phyloP scores from a whole-genome alignment of 2,113 vertebrate genomes.

The Xenus cinereus region DNA sequence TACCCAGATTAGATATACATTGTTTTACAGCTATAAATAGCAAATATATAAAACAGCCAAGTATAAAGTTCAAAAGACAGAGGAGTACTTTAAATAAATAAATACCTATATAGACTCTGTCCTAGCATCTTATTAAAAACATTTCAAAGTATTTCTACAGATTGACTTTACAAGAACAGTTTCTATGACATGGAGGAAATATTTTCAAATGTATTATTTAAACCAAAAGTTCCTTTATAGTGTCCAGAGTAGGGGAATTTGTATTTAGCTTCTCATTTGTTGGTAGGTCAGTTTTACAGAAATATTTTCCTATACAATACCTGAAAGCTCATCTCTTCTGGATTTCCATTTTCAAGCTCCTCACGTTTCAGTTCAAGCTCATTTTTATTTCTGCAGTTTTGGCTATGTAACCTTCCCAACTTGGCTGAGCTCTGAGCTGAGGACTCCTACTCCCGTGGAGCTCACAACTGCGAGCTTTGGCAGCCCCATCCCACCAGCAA shows the following conservation, averaged over 20 bases:
- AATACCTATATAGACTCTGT: not conserved
- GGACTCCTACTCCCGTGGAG: not conserved
- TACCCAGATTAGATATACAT: not conserved
- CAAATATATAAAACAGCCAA: not conserved
- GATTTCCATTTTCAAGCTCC: not conserved
- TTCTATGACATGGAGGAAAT: not conserved
- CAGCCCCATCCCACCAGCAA: not conserved
- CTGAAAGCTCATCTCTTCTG: not conserved
- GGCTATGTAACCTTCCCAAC: not conserved
- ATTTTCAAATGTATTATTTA: not conserved
- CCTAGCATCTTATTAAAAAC: not conserved
- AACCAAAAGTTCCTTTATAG: not conserved
- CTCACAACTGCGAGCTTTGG: constrained; percentile 10
- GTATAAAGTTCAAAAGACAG: not conserved
- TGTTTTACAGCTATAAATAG: not conserved
- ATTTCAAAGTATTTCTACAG: not conserved
- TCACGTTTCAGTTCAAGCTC: not conserved
- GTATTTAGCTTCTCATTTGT: not conserved
- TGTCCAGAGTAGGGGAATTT: not conserved
- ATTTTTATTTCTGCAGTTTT: constrained; percentile 48
- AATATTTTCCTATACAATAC: not conserved
- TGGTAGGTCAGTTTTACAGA: not conserved
- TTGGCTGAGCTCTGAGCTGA: not conserved
- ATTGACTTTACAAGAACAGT: not conserved
- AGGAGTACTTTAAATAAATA: not conserved